These are phyloP conservation scores for Papilio protenor DNA, from an alignment of 2,888 invertebrate species.

Conservation along the genomic window DNA sequence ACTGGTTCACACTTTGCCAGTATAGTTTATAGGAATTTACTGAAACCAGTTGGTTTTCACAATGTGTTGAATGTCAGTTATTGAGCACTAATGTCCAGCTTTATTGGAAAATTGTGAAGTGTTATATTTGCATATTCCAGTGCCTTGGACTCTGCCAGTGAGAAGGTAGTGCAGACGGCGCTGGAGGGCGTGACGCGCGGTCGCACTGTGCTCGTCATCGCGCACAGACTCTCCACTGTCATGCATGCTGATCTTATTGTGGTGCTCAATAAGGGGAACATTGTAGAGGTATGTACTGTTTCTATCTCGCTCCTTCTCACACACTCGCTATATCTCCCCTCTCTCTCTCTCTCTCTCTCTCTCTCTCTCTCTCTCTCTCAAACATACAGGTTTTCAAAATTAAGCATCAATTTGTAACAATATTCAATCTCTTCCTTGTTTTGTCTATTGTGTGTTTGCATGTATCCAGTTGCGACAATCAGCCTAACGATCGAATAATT, in stretches of 20 bases:
- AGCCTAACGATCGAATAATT: no score
- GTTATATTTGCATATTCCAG: slow-evolving; percentile 70
- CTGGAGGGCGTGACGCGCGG: slow-evolving; percentile 92
- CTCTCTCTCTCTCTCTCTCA: neutral
- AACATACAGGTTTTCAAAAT: no score
- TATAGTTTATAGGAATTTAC: no score
- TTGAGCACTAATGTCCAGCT: no score
- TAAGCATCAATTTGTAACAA: no score
- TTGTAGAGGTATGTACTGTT: slow-evolving; percentile 88
- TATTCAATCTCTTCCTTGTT: no score
- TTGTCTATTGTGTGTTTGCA: no score
- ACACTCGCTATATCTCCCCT: neutral
- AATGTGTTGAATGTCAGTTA: no score
- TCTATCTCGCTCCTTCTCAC: neutral
- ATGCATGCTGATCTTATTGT: slow-evolving; percentile 96
- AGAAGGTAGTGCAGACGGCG: slow-evolving; percentile 94
- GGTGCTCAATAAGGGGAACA: slow-evolving; percentile 92
- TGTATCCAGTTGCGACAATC: no score
- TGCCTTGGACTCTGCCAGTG: slow-evolving; percentile 96
- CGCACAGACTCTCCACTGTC: slow-evolving; percentile 96
- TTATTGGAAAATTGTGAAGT: no score
- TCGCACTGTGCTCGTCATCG: slow-evolving; percentile 97
- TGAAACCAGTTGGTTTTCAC: no score
- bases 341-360: neutral
- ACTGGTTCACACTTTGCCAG: no score